Conservation (phyloP, 2,797 vertebrate genomes). For the Podarcis siculus region DNA sequence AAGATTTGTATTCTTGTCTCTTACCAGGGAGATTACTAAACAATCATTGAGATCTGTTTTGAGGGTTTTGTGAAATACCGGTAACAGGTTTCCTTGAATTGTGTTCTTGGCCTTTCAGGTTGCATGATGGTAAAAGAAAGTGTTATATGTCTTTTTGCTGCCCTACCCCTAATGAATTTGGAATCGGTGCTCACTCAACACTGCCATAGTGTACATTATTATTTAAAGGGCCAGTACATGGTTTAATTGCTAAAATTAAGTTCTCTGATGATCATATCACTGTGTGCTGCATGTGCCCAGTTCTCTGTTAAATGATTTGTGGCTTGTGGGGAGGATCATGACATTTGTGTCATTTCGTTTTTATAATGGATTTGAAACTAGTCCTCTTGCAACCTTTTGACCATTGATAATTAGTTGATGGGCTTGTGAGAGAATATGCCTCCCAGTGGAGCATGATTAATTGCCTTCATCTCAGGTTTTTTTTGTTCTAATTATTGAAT, state of each 20-base stretch:
- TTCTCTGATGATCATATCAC: not conserved
- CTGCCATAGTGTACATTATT: not conserved
- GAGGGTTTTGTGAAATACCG: not conserved
- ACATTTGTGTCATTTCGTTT: slow-evolving; percentile 22
- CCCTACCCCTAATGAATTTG: not conserved
- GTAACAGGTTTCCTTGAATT: rapidly evolving
- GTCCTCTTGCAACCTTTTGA: slow-evolving; percentile 35
- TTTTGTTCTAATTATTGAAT: slow-evolving; percentile 30
- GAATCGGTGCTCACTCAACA: slow-evolving; percentile 9
- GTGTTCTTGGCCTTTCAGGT: not conserved
- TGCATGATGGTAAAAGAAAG: not conserved
- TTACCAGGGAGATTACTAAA: not conserved
- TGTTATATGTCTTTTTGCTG: not conserved
- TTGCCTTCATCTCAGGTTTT: slow-evolving; percentile 36
- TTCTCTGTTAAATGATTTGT: slow-evolving; percentile 24
- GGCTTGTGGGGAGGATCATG: not conserved
- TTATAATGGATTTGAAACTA: slow-evolving; percentile 33
- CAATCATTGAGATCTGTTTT: not conserved
- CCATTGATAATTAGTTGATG: slow-evolving; percentile 19
- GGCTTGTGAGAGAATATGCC: slow-evolving; percentile 14
- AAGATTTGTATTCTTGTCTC: not conserved
- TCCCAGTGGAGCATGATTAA: slow-evolving; percentile 41
- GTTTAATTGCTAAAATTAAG: not conserved
- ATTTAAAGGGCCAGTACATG: not conserved
- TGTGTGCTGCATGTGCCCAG: not conserved